Base-by-base conservation (phyloP, 2,888 invertebrate genomes). In the Zelleria hepariella region DNA sequence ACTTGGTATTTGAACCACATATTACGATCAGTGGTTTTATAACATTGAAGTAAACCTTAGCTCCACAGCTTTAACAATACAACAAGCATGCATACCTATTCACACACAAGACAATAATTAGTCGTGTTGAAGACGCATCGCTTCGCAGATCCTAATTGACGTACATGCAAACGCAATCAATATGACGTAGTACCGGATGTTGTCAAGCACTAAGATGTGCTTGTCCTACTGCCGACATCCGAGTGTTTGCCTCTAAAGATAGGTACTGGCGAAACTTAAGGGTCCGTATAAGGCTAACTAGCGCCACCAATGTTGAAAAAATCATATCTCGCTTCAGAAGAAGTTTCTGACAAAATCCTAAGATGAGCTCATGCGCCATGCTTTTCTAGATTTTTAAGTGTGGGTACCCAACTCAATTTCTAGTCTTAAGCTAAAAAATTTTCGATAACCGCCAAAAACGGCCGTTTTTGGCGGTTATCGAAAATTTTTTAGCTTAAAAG, bases 101-200 rank as follows among this genome's bases (percentile, higher is more conserved):
- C 66, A 60, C 65, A 67, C 69, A 82, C 83, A 86, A 85, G 83
- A 72, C 82, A 74, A 79, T 87, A 86, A 87, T 87, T 86, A 87
- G 83, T 75, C 73, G 73, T 70, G 71, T 71, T 74, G 78, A 84
- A 86, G 86, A 85, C 83, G 76, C 84, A 84, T 86, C 78, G 82
- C 78, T 74, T 74, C 78, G 78, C 78, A 78, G 70, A 80, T 77
- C 80, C 79, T 87, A 87, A 87, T 87, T 87, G 86, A 86, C 84
- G 78, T 81, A 87, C 87, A 87, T 75, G 87, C 80, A 86, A 87
- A 87, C 77, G 83, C 87, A 86, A 87, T 87, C 87, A 86, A 84
- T 86, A 81, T 76, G 78, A 76, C 77, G 75, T 73, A 72, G 67
- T 74, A 72, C 72, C 77, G 82, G 85, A 82, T 81, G 78, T 81